Evolutionary conservation across 2,113 vertebrate genomes (phyloP), one percentile per base, ranked within the genome.

Genomic region (Gallinago paraguaiae): DNA sequence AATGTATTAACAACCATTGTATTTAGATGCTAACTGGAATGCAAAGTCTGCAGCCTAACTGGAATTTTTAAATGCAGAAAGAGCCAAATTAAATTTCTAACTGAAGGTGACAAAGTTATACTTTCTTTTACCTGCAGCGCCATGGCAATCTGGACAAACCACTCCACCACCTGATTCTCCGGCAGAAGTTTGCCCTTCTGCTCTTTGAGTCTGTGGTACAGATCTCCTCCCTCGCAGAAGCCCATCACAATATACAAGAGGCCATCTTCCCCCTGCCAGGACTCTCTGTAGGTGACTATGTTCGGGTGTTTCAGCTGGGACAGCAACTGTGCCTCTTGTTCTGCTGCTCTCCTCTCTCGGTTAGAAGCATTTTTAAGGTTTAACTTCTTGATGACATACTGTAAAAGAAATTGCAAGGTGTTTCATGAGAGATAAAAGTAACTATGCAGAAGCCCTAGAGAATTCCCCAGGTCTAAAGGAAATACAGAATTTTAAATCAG

Each of bases 111-210:
- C 25, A 19, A 74, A 63, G 15, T 24, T 24, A 20, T 16, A 74
- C 27, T 46, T 63, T 28, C 56, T 17, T 80, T 90, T 97, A 99
- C 99, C 99, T 99, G 99, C 67, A 99, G 97, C 6, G 99, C 99
- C 99, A 99, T 99, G 67, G 99, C 98, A 31, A 99, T 99, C 97
- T 99, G 99, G 46, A 99, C 99, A 95, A 99, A 99, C 99, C 99
- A 99, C 92, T 99, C 99, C 93, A 99, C 99, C 86, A 99, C 99
- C 95, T 99, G 99, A 93, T 95, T 98, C 97, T 99, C 99, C 3
- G 98, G 98, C 74, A 99, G 87, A 51, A 99, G 99, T 76, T 98
- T 98, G 22, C 99, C 99, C 70, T 99, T 99, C 91, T 98, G 99
- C 65, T 99, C 98, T 91, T 99, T 99, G 54, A 99, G 99, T 65